Conservation (phyloP, 2,113 vertebrate species). For the Aphyosemion australe region DNA sequence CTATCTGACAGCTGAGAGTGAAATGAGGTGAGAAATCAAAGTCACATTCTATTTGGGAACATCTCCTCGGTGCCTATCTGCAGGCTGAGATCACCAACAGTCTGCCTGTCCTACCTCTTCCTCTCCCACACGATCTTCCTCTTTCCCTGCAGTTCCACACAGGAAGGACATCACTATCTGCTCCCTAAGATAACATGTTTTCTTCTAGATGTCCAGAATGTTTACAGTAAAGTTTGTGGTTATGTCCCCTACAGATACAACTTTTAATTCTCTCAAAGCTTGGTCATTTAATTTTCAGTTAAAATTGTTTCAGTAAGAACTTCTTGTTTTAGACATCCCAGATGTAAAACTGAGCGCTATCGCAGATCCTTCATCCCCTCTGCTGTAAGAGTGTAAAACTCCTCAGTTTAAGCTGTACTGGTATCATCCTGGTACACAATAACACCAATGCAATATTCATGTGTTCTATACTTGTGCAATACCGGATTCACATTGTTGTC, state of each 20-base stretch:
- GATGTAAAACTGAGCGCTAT: too few relatives aligned
- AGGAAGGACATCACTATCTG: slow-evolving; percentile 20
- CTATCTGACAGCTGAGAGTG: slow-evolving; percentile 81
- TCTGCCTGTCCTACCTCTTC: slow-evolving; percentile 4
- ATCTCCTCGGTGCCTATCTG: slow-evolving; percentile 67
- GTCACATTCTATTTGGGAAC: slow-evolving; percentile 77
- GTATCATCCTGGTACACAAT: too few relatives aligned
- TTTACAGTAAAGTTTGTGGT: background rate
- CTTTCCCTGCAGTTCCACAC: slow-evolving; percentile 23
- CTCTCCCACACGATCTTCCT: background rate
- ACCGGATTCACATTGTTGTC: too few relatives aligned
- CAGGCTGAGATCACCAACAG: slow-evolving; percentile 68
- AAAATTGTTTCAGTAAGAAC: too few relatives aligned
- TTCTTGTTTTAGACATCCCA: too few relatives aligned
- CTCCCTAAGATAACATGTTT: slow-evolving; percentile 38
- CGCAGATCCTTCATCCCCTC: too few relatives aligned
- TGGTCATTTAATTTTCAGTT: too few relatives aligned
- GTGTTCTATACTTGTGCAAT: too few relatives aligned
- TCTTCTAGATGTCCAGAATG: slow-evolving; percentile 17
- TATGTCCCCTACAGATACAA: background rate
- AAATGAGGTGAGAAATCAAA: slow-evolving; percentile 84
- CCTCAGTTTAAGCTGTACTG: too few relatives aligned
- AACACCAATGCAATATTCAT: too few relatives aligned
- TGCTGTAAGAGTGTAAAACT: too few relatives aligned
- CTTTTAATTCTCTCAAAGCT: too few relatives aligned